phyloP scores from a whole-genome alignment of 2,113 vertebrate genomes.

The Sander lucioperca region DNA sequence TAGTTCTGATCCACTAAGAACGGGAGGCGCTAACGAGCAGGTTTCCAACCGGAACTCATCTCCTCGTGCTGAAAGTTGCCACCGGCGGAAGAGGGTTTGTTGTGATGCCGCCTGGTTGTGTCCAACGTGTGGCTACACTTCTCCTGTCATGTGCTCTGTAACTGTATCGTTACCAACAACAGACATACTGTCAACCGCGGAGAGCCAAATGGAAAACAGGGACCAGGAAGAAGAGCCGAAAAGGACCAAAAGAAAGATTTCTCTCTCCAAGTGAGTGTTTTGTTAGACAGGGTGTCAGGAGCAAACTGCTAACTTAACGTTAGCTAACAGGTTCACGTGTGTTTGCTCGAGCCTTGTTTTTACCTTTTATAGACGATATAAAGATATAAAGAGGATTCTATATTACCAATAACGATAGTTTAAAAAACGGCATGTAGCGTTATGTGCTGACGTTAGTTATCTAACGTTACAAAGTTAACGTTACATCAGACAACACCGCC shows the following conservation, averaged over 20 bases:
- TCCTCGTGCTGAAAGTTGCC: slow-evolving; percentile 44
- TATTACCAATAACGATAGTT: not conserved
- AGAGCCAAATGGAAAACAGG: slow-evolving; percentile 10
- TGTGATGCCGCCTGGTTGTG: slow-evolving; percentile 19
- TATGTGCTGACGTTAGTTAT: too few species aligned
- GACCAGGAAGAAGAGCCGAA: slow-evolving; percentile 44
- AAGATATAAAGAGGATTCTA: fast-evolving
- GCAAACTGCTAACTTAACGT: not conserved
- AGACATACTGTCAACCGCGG: slow-evolving; percentile 31
- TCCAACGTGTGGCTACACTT: not conserved
- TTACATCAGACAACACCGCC: not conserved
- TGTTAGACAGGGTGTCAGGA: not conserved
- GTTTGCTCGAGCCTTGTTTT: fast-evolving
- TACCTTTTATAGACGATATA: not conserved
- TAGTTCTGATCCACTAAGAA: slow-evolving; percentile 32
- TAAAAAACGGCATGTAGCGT: fast-evolving
- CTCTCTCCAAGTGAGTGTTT: slow-evolving; percentile 73
- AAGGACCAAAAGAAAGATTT: slow-evolving; percentile 80
- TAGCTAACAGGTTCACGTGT: not conserved
- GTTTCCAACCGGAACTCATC: slow-evolving; percentile 58
- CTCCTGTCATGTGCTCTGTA: not conserved
- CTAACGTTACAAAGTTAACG: not conserved
- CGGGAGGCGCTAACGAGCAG: slow-evolving; percentile 55
- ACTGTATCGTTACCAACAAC: not conserved
- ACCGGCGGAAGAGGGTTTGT: slow-evolving; percentile 62